Conservation (phyloP, 1,140 invertebrate species). For the Drosophila teissieri region DNA sequence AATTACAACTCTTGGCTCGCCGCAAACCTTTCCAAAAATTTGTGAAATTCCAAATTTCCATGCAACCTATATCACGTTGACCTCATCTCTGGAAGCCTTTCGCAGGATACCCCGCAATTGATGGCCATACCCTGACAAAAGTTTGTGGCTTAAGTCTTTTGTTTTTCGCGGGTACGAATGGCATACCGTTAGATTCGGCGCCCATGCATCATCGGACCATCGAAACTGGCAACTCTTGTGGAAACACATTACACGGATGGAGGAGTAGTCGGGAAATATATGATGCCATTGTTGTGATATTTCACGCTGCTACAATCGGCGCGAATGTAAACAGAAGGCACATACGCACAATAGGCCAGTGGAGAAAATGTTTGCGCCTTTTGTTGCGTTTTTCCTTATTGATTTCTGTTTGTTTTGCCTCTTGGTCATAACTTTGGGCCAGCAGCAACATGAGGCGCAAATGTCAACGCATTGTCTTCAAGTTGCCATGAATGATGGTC, state of each 20-base stretch:
- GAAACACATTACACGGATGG: constrained; percentile 48
- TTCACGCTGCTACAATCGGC: constrained; percentile 60
- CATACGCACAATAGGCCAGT: constrained; percentile 63
- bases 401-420: constrained; percentile 78
- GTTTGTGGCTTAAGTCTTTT: constrained; percentile 69
- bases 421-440: constrained; percentile 71
- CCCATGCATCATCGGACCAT: constrained; percentile 63
- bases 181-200: constrained; percentile 55
- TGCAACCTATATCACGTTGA: neutral
- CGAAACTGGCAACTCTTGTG: constrained; percentile 23
- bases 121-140: constrained; percentile 32
- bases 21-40: neutral
- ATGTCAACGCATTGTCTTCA: constrained; percentile 71
- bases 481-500: constrained; percentile 55
- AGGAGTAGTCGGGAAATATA: constrained; percentile 75
- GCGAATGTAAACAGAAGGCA: constrained; percentile 52
- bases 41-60: neutral
- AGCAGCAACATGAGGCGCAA: constrained; percentile 64
- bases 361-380: constrained; percentile 32
- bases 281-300: constrained; percentile 74
- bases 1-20: too few species aligned
- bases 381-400: constrained; percentile 57
- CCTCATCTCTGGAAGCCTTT: constrained; percentile 1
- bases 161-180: constrained; percentile 38
- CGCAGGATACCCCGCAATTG: constrained; percentile 6